Conservation (phyloP, 1,140 invertebrate genomes). For the Meteorus sp. region DNA sequence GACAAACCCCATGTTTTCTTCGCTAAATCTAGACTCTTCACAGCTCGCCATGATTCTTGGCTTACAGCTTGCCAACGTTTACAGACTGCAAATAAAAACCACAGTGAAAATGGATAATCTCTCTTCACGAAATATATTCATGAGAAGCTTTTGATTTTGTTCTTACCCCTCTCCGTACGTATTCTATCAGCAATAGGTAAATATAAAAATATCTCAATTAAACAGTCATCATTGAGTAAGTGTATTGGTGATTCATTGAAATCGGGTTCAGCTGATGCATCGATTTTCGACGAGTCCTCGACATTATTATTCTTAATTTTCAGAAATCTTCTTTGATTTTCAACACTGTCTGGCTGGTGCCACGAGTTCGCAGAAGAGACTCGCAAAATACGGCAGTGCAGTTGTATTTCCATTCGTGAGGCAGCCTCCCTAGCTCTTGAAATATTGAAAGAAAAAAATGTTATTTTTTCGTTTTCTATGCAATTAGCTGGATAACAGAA, state of each 20-base stretch:
- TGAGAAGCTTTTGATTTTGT: neutral
- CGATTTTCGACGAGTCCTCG: slow-evolving; percentile 22
- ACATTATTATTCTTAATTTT: slow-evolving; percentile 26
- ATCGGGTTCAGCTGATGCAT: slow-evolving; percentile 21
- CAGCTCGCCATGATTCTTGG: slow-evolving; percentile 44
- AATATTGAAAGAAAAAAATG: slow-evolving; percentile 33
- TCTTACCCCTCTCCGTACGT: slow-evolving; percentile 48
- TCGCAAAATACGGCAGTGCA: slow-evolving; percentile 49
- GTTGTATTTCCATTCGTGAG: slow-evolving; percentile 35
- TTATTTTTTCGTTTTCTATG: slow-evolving; percentile 1
- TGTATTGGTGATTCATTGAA: slow-evolving; percentile 39
- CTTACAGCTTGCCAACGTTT: slow-evolving; percentile 46
- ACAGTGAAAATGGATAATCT: slow-evolving; percentile 6
- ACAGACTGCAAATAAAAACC: slow-evolving; percentile 42
- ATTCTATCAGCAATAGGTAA: slow-evolving; percentile 48
- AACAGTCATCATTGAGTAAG: slow-evolving; percentile 51
- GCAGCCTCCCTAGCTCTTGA: slow-evolving; percentile 45
- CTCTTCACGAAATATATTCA: no score
- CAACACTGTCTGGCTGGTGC: slow-evolving; percentile 53
- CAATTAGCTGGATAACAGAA: no score
- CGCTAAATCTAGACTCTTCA: slow-evolving; percentile 40
- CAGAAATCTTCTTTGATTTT: slow-evolving; percentile 40
- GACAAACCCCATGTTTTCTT: slow-evolving; percentile 35
- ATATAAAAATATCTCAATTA: slow-evolving; percentile 49
- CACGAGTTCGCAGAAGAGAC: slow-evolving; percentile 51